Base-by-base conservation (phyloP, 2,797 vertebrate species). In the Borostomias antarcticus region DNA sequence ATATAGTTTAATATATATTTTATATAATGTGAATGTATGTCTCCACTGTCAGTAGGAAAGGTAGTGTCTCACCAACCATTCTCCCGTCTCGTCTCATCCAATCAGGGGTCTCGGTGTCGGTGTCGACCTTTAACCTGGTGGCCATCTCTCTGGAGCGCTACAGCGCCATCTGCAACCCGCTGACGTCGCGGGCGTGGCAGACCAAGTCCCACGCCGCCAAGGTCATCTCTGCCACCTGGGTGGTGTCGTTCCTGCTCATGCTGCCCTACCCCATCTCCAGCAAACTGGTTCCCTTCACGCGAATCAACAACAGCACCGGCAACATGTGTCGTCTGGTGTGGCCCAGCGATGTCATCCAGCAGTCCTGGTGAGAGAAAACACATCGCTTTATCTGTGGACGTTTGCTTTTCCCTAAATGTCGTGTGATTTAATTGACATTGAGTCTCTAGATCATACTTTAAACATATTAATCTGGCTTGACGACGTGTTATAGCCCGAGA, bases 71-170 rank as follows among this genome's bases (percentile, higher is more conserved):
- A n/a, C n/a, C n/a, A n/a, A n/a, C n/a, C 40, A 50, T 11, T 32
- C 52, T 66, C 62, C 8, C n/a, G n/a, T n/a, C n/a, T 11, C 21
- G 47, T 33, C 32, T 47, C 52, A 29, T 68, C 32, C 33, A 21
- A 59, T 1, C 69, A 98, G 98, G 97, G 62, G 90, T 98, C 57
- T 98, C 97, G 0, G 97, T 99, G 21, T 97, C 95, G 0, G 94
- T 99, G 1, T 99, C 97, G 45, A 99, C 97, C 0, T 98, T 98
- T 85, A 99, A 94, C 86, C 90, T 99, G 79, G 94, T 99, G 48
- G 97, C 98, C 80, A 98, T 99, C 70, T 98, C 98, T 52, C 85
- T 99, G 87, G 97, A 99, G 89, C 93, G 98, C 65, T 99, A 99
- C 66, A 94, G 96, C 5, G 98, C 98, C 56, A 99, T 99, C 40